Conservation (phyloP, 2,797 vertebrate species). For the Coluber constrictor region DNA sequence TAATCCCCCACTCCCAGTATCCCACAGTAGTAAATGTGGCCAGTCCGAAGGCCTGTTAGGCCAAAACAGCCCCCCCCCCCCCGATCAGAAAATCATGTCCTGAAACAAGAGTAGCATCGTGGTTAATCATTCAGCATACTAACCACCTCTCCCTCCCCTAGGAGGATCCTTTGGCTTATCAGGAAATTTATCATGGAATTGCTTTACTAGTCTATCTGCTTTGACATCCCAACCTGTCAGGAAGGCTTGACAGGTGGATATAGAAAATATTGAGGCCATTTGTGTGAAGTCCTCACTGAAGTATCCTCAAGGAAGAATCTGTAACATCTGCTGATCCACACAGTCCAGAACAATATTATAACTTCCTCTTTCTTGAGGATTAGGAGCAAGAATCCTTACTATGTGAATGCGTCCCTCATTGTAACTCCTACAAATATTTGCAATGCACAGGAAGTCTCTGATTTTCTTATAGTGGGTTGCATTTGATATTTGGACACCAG, state of each 20-base stretch:
- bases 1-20: no score
- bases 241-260: background rate
- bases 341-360: background rate
- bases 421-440: background rate
- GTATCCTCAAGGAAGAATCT: background rate
- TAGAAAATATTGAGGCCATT: background rate
- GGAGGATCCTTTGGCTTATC: no score
- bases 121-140: no score
- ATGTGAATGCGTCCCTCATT: background rate
- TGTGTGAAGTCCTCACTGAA: background rate
- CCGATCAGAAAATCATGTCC: no score
- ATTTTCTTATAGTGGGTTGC: background rate
- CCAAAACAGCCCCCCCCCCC: no score
- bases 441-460: background rate
- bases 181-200: no score
- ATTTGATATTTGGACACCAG: background rate
- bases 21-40: no score
- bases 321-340: background rate
- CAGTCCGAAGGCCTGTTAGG: no score
- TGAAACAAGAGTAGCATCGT: no score
- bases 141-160: no score
- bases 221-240: no score
- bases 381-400: background rate
- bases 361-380: background rate
- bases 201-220: no score